Evolutionary conservation across 2,113 vertebrate species (phyloP).

Genomic region (Syngnathoides biaculeatus): DNA sequence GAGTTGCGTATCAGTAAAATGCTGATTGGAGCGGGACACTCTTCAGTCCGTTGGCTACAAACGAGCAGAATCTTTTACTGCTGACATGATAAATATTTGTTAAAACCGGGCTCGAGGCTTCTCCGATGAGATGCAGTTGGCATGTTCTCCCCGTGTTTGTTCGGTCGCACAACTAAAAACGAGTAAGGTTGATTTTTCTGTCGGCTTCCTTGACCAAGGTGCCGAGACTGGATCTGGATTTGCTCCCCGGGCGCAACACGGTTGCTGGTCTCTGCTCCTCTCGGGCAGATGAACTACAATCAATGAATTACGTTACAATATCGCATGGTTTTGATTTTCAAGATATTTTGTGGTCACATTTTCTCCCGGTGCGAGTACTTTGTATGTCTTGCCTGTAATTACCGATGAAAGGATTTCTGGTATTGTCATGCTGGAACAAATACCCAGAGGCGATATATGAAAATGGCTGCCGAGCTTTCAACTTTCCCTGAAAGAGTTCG

Average conservation of each 20-base stretch:
- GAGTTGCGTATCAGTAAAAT: no score
- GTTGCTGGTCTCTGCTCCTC: neutral
- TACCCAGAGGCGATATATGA: neutral
- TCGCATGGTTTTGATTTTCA: neutral
- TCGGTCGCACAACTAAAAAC: neutral
- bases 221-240: neutral
- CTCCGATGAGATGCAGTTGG: neutral
- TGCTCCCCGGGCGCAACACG: neutral
- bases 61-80: neutral
- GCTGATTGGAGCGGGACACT: no score
- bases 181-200: neutral
- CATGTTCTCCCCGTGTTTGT: neutral
- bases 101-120: neutral
- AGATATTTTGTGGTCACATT: neutral
- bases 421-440: neutral
- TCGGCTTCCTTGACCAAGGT: neutral
- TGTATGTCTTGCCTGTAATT: neutral
- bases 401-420: neutral
- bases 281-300: no score
- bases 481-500: neutral
- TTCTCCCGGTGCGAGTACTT: no score
- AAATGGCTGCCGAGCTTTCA: neutral
- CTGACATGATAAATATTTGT: neutral
- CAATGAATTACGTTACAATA: neutral
- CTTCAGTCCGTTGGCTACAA: no score